phyloP scores from a whole-genome alignment of 2,888 invertebrate genomes.

The Dryomyza anilis region DNA sequence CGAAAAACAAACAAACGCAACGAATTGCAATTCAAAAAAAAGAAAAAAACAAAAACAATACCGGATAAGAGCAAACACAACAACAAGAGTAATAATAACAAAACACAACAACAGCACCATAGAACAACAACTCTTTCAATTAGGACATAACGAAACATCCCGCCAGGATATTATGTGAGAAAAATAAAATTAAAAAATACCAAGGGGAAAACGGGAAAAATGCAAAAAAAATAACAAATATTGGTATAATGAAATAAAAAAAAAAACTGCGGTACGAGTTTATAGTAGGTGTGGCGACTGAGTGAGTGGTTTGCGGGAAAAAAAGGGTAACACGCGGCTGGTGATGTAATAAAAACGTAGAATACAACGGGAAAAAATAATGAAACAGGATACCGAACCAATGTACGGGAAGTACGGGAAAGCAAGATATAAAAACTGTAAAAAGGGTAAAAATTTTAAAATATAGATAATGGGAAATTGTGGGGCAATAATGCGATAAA shows the following conservation, averaged over 20 bases:
- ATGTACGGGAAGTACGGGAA: no score
- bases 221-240: not conserved
- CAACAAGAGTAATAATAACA: not conserved
- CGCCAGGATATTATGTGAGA: constrained; percentile 13
- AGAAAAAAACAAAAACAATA: not conserved
- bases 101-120: not conserved
- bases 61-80: not conserved
- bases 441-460: no score
- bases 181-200: not conserved
- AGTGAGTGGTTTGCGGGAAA: no score
- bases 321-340: no score
- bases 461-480: no score
- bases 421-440: no score
- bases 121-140: constrained; percentile 23
- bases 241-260: not conserved
- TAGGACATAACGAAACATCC: constrained; percentile 19
- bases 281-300: no score
- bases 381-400: no score
- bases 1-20: not conserved
- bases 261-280: no score
- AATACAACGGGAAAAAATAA: no score
- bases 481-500: no score
- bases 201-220: not conserved
- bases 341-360: no score
- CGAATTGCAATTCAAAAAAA: not conserved